A percentile compares a stretch with the other conserved stretches of the same genome.
phyloP scores from a whole-genome alignment of 1,140 invertebrate genomes.

The Zaprionus ornatus region DNA sequence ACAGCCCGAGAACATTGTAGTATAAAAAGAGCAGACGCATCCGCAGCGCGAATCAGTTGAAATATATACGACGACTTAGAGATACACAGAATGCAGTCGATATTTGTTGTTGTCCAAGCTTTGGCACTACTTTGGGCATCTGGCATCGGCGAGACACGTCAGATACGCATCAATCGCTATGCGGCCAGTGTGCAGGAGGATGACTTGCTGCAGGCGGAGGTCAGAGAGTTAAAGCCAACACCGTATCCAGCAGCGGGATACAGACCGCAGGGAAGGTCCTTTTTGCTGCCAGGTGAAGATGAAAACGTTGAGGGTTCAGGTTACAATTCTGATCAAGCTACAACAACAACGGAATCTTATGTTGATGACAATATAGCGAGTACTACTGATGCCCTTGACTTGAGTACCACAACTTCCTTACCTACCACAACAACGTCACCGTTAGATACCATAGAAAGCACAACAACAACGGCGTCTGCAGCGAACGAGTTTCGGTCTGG shows the following conservation, averaged over 20 bases:
- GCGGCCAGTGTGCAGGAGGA: constrained; percentile 68
- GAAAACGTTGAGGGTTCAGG: constrained; percentile 38
- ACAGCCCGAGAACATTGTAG: constrained; percentile 57
- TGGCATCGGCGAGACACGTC: constrained; percentile 47
- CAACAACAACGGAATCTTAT: constrained; percentile 57
- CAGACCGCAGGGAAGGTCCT: constrained; percentile 60
- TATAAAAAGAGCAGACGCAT: constrained; percentile 60
- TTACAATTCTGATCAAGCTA: constrained; percentile 15
- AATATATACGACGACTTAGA: constrained; percentile 33
- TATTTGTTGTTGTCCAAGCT: constrained; percentile 35
- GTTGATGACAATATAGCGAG: constrained; percentile 46
- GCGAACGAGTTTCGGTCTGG: constrained; percentile 37
- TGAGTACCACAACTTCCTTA: constrained; percentile 48
- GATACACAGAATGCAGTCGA: constrained; percentile 51
- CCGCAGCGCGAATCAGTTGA: constrained; percentile 58
- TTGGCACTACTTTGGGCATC: constrained; percentile 24
- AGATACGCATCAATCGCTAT: constrained; percentile 75
- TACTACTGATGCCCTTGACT: constrained; percentile 59
- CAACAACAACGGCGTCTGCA: constrained; percentile 35
- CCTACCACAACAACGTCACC: constrained; percentile 17
- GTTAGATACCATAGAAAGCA: constrained; percentile 38
- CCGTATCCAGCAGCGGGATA: constrained; percentile 69
- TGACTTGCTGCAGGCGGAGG: constrained; percentile 41
- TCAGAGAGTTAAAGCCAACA: constrained; percentile 44
- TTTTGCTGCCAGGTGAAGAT: constrained; percentile 59